Evolutionary conservation across 2,797 vertebrate genomes (phyloP), one percentile per base, ranked within the genome.

Genomic region (Fratercula arctica): DNA sequence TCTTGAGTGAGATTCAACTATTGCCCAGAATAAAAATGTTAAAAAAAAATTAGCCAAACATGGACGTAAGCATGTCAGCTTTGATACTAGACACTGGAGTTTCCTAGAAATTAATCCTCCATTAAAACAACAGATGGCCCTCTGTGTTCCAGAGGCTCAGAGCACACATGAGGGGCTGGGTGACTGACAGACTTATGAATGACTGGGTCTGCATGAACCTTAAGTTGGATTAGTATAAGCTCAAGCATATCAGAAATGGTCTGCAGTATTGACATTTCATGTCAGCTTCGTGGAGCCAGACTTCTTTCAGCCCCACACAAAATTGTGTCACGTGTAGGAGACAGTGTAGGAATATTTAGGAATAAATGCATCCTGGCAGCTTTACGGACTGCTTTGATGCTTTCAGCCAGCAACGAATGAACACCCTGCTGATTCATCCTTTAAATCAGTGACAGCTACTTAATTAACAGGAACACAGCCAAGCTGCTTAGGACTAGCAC

Each of bases 141-240:
- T 26, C 70, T 83, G 93, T 89, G 83, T 95, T 93, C 60, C 64
- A 67, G 84, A 77, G 95, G 96, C 96, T 69, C 93, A 94, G 74
- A 51, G 51, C 86, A 95, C 96, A 84, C 75, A 61, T n/a, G 63
- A 95, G 93, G 73, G 87, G 81, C 97, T 96, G 95, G 95, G 70
- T 96, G 85, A 93, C 97, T 98, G 97, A 96, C 97, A 97, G 97
- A 98, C 97, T 98, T 98, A 98, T 98, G 98, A 98, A 98, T 98
- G 98, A 98, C 98, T 98, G 97, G 97, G 83, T 88, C 97, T 97
- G 97, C 94, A 96, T 95, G 98, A 97, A 98, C 97, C 98, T 98
- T 98, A 98, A 97, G 97, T 98, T 98, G 98, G 98, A 98, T 98
- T 98, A 98, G 96, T 93, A 96, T 98, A 98, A 99, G 98, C 98